These are phyloP conservation scores for Himalopsyche japonica DNA, from an alignment of 2,888 invertebrate species.

Conservation along the genomic window DNA sequence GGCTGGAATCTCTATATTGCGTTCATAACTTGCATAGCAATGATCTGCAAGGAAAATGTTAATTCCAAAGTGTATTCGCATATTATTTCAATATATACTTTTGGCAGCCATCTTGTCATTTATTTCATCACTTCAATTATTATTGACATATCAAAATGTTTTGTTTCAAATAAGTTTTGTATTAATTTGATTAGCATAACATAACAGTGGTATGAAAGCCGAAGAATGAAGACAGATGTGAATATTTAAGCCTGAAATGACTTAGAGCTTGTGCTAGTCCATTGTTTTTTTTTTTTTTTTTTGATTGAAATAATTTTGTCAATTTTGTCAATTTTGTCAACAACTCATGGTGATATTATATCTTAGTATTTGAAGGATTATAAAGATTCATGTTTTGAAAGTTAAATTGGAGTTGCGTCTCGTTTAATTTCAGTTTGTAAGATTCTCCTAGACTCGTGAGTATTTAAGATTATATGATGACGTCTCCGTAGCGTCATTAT, in stretches of 20 bases:
- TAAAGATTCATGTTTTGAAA: neutral
- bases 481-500: neutral
- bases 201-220: neutral
- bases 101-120: too few species aligned
- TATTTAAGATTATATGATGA: neutral
- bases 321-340: constrained; percentile 5
- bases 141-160: neutral
- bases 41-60: too few species aligned
- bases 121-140: neutral
- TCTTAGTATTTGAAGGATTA: constrained; percentile 17
- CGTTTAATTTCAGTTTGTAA: neutral
- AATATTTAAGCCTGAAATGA: constrained; percentile 13
- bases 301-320: constrained; percentile 12
- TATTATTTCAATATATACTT: too few species aligned
- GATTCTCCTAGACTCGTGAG: neutral
- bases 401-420: neutral
- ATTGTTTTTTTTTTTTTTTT: constrained; percentile 12
- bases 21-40: too few species aligned
- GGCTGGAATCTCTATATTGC: too few species aligned
- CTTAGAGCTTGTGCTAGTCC: constrained; percentile 25
- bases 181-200: neutral
- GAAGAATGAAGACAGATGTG: neutral
- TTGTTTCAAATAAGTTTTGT: neutral
- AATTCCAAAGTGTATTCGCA: too few species aligned
- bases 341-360: constrained; percentile 26